Evolutionary conservation across 2,888 invertebrate genomes (phyloP), one percentile per base, ranked within the genome.

Genomic region (Agrochola litura): DNA sequence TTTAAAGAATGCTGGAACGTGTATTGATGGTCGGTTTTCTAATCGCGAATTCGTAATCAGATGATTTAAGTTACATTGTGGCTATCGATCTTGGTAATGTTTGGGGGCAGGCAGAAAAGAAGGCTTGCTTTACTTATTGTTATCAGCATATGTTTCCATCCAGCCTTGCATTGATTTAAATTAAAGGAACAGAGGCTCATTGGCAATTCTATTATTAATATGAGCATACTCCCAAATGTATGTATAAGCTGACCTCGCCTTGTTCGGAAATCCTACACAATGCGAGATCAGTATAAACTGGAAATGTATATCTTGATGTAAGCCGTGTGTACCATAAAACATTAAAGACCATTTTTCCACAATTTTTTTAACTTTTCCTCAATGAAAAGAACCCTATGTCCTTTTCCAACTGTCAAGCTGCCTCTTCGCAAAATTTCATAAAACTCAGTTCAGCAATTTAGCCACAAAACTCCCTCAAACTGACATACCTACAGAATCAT

Each of bases 1-100:
- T 91, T 91, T 87, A 89, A 93, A 93, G 93, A 95, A 95, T 93
- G 94, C 89, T 91, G 92, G 92, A 91, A 91, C 92, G 88, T 90
- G 91, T 92, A 92, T 85, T 87, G 87, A 88, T 89, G 87, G 85
- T 88, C 75, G 85, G 84, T 85, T 88, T 88, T 86, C 89, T 87
- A 87, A 84, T 83, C 66, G 77, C 61, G 80, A 84, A 84, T 86
- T 86, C 16, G 65, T 79, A 79, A 78, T 81, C 67, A 72, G 60
- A 84, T 81, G 65, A 78, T 79, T 85, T 75, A 46, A 67, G 70
- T 77, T 81, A 66, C 9, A 67, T 73, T 82, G 52, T 72, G 6
- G 56, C 49, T 37, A 60, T 74, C 10, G 65, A 65, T 56, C 68
- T 84, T 67, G 4, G 37, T 72, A 0, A 22, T 43, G 25, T 54